These are phyloP conservation scores for Microctonus brassicae DNA, from an alignment of 2,888 invertebrate species.

Conservation along the genomic window DNA sequence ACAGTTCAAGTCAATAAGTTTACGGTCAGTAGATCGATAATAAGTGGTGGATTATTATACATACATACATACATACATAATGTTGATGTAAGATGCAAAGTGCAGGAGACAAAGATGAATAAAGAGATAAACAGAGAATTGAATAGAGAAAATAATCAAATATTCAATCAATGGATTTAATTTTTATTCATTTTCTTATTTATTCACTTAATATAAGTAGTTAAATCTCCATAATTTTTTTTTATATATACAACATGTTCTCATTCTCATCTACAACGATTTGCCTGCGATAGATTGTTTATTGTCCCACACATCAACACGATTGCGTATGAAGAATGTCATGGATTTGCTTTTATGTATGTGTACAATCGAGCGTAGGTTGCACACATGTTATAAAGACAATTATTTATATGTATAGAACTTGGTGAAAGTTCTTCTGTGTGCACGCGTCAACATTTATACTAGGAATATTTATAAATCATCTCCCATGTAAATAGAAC, in stretches of 20 bases:
- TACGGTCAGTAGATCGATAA: constrained; percentile 37
- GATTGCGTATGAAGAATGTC: constrained; percentile 35
- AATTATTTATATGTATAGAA: neutral
- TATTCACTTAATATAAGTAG: neutral
- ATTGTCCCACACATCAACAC: neutral
- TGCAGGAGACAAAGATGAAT: neutral
- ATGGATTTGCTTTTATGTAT: neutral
- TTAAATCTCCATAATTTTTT: neutral
- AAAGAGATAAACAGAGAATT: neutral
- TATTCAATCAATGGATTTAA: neutral
- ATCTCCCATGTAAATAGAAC: neutral
- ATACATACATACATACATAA: constrained; percentile 27
- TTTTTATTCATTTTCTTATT: neutral
- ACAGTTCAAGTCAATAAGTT: constrained; percentile 27
- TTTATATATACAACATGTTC: neutral
- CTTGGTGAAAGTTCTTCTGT: constrained; percentile 17
- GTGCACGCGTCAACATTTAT: neutral
- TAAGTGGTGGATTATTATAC: constrained; percentile 43
- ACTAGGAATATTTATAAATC: neutral
- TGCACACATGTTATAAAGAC: neutral
- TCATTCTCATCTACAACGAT: neutral
- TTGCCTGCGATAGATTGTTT: neutral
- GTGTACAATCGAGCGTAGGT: constrained; percentile 8
- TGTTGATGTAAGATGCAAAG: constrained; percentile 28
- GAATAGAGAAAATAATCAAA: constrained; percentile 7